Evolutionary conservation across 2,888 invertebrate genomes (phyloP).

Genomic region (Drosophila fungiperda): DNA sequence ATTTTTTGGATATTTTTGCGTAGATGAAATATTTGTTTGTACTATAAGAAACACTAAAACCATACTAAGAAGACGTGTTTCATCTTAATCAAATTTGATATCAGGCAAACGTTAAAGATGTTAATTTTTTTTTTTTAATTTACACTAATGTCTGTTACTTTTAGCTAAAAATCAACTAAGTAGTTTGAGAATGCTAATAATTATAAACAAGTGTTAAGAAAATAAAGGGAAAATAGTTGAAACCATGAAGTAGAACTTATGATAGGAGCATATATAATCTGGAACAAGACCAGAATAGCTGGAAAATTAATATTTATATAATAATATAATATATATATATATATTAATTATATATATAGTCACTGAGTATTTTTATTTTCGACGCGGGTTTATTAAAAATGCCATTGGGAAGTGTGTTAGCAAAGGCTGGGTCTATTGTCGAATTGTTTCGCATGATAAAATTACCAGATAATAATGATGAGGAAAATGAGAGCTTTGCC

Average conservation of each 20-base stretch:
- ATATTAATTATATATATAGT: neutral
- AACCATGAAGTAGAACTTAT: slow-evolving; percentile 27
- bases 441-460: slow-evolving; percentile 31
- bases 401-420: slow-evolving; percentile 40
- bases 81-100: neutral
- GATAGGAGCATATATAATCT: slow-evolving; percentile 21
- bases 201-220: slow-evolving; percentile 12
- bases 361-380: slow-evolving; percentile 5
- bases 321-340: neutral
- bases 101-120: neutral
- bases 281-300: neutral
- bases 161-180: neutral
- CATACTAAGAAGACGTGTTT: neutral
- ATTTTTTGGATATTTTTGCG: neutral
- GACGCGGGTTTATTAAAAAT: slow-evolving; percentile 18
- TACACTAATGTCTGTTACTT: neutral
- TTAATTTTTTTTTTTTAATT: neutral
- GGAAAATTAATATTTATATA: too few species aligned
- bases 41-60: neutral
- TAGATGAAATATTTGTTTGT: neutral
- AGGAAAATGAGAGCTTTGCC: slow-evolving; percentile 5
- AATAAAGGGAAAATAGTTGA: slow-evolving; percentile 8
- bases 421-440: neutral
- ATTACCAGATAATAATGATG: slow-evolving; percentile 11
- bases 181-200: slow-evolving; percentile 5